phyloP scores from a whole-genome alignment of 2,888 invertebrate genomes.

The Ecdyonurus torrentis region DNA sequence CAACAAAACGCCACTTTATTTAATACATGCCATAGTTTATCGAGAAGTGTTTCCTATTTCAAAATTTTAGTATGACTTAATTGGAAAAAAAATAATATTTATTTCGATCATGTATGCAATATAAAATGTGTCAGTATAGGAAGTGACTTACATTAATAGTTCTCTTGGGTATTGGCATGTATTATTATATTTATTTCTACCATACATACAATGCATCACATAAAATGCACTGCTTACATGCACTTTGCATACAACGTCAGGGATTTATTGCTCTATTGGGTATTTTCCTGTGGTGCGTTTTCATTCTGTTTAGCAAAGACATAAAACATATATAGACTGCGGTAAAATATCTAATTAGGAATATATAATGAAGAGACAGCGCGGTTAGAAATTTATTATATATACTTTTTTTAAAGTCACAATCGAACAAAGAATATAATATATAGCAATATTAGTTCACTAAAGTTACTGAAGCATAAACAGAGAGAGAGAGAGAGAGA shows the following conservation, averaged over 20 bases:
- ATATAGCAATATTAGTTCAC: not conserved
- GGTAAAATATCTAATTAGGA: too few relatives aligned
- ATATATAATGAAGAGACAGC: too few relatives aligned
- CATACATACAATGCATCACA: not conserved
- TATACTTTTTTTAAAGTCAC: not conserved
- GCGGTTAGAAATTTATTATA: not conserved
- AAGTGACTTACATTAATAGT: not conserved
- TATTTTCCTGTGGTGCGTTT: not conserved
- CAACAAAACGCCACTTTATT: not conserved
- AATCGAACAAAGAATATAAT: not conserved
- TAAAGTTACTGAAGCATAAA: not conserved
- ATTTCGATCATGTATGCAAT: too few relatives aligned
- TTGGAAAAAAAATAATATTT: too few relatives aligned
- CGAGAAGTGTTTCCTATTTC: too few relatives aligned
- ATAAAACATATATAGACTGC: too few relatives aligned
- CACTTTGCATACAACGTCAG: not conserved
- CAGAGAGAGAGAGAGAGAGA: not conserved
- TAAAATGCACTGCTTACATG: not conserved
- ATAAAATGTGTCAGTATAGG: too few relatives aligned
- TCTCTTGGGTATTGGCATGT: not conserved
- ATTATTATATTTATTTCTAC: not conserved
- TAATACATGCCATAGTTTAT: too few relatives aligned
- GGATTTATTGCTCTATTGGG: not conserved
- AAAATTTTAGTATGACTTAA: too few relatives aligned
- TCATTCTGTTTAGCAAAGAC: not conserved